These are phyloP conservation scores for Laticauda laticaudata DNA, from an alignment of 2,113 vertebrate genomes.

Conservation along the genomic window DNA sequence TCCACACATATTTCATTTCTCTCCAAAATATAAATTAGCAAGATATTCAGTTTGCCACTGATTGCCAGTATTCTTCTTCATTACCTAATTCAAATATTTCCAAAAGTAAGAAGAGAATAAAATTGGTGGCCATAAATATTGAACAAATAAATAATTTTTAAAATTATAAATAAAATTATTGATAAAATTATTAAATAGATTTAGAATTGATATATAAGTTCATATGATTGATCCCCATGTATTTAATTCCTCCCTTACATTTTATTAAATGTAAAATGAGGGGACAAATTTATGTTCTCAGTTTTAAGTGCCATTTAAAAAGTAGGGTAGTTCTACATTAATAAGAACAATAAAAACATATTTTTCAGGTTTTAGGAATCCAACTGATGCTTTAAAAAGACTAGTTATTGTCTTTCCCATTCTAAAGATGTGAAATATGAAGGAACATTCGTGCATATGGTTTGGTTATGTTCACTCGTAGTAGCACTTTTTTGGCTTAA, in stretches of 20 bases:
- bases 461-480: neutral
- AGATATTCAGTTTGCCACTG: neutral
- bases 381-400: neutral
- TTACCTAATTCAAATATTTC: neutral
- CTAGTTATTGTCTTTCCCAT: neutral
- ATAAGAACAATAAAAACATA: neutral
- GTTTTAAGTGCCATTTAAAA: neutral
- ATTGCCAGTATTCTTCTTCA: neutral
- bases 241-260: too few relatives aligned
- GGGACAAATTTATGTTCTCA: neutral
- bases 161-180: too few relatives aligned
- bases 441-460: neutral
- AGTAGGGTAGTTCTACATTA: neutral
- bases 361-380: neutral
- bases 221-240: too few relatives aligned
- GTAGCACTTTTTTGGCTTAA: neutral
- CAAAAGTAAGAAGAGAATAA: neutral
- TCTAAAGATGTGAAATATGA: neutral
- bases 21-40: neutral
- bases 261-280: neutral
- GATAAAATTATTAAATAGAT: too few relatives aligned
- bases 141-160: too few relatives aligned
- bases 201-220: too few relatives aligned
- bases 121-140: neutral
- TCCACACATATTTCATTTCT: neutral